A percentile compares a stretch with the other conserved stretches of the same genome.
These are phyloP conservation scores for Temnothorax rugatulus DNA, from an alignment of 2,888 invertebrate genomes.

Conservation along the genomic window DNA sequence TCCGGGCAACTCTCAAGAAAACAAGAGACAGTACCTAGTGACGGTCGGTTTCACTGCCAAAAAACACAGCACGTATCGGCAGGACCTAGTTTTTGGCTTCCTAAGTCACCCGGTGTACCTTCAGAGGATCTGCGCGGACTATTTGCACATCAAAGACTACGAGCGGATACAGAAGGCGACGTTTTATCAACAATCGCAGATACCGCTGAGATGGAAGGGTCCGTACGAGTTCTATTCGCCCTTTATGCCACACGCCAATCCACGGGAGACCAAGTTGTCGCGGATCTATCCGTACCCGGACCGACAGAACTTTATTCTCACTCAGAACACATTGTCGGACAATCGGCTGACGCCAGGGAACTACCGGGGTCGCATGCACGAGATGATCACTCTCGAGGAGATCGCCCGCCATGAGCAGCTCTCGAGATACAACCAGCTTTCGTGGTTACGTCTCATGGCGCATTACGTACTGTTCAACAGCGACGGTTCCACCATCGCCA, in stretches of 20 bases:
- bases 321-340: constrained; percentile 90
- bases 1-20: not conserved
- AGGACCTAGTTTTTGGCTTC: constrained; percentile 92
- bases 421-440: constrained; percentile 90
- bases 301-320: constrained; percentile 89
- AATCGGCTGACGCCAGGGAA: constrained; percentile 89
- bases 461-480: constrained; percentile 91
- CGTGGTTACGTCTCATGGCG: constrained; percentile 89
- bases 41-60: constrained; percentile 53
- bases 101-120: constrained; percentile 89
- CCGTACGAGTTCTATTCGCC: constrained; percentile 87
- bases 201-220: constrained; percentile 88
- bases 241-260: constrained; percentile 87
- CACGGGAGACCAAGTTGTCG: constrained; percentile 79
- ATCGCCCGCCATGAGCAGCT: constrained; percentile 91
- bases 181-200: constrained; percentile 89
- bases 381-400: constrained; percentile 92
- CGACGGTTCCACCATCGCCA: constrained; percentile 91
- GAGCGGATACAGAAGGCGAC: constrained; percentile 89
- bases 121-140: constrained; percentile 92
- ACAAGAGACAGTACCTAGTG: constrained; percentile 49
- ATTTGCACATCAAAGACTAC: constrained; percentile 90
- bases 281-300: constrained; percentile 90
- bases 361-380: constrained; percentile 92
- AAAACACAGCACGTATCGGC: constrained; percentile 91